phyloP scores from a whole-genome alignment of 2,888 invertebrate species.

The Polydrusus pterygomalis region DNA sequence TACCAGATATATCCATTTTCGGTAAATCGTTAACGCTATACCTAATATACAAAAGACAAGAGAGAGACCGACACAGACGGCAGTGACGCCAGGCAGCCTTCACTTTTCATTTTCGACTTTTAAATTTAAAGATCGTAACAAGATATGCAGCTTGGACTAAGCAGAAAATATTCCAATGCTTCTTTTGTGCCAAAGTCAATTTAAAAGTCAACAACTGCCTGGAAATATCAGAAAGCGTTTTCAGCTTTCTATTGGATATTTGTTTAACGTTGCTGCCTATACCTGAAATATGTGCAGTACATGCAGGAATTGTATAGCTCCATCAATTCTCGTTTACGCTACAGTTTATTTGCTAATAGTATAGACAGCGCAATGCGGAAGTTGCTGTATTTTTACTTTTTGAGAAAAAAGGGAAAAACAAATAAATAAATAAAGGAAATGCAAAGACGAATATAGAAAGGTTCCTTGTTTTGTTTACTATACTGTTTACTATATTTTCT shows the following conservation, averaged over 20 bases:
- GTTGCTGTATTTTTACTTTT: conserved; percentile 11
- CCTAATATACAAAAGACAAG: too few relatives aligned
- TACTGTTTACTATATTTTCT: not conserved
- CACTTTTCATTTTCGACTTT: too few relatives aligned
- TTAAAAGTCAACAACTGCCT: conserved; percentile 4
- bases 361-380: conserved; percentile 17
- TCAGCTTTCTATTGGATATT: conserved; percentile 10
- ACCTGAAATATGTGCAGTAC: conserved; percentile 8
- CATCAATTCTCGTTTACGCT: conserved; percentile 8
- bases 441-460: not conserved
- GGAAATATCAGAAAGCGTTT: conserved; percentile 4
- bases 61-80: too few relatives aligned
- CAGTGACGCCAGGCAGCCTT: too few relatives aligned
- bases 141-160: too few relatives aligned
- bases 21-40: too few relatives aligned
- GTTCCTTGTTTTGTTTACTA: not conserved
- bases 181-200: conserved; percentile 1
- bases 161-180: not conserved
- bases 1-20: too few relatives aligned
- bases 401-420: not conserved
- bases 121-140: too few relatives aligned
- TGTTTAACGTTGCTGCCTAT: not conserved
- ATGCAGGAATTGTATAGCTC: conserved; percentile 2
- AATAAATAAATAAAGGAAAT: not conserved
- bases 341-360: conserved; percentile 16